Conservation (phyloP, 2,797 vertebrate genomes). For the Mus minutoides region DNA sequence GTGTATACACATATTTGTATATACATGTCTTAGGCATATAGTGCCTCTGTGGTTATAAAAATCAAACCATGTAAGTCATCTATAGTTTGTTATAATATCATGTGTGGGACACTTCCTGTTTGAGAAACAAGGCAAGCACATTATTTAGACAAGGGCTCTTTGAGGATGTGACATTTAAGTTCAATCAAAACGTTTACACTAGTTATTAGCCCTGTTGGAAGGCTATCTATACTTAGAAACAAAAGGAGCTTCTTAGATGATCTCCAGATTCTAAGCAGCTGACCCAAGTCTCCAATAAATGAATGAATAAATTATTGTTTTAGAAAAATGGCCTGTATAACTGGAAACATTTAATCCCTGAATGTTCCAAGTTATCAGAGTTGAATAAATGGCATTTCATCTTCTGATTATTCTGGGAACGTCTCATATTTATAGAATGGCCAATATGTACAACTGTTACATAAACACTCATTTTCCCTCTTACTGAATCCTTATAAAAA, state of each 20-base stretch:
- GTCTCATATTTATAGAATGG: conserved; percentile 60
- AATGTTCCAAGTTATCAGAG: conserved; percentile 48
- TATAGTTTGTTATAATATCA: neutral
- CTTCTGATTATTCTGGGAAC: conserved; percentile 53
- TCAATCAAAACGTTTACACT: conserved; percentile 41
- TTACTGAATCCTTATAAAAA: conserved; percentile 66
- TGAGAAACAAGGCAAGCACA: neutral
- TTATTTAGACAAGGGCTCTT: conserved; percentile 2
- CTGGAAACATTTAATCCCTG: conserved; percentile 44
- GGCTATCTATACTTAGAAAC: conserved; percentile 10
- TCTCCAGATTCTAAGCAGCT: conserved; percentile 17
- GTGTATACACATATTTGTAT: neutral
- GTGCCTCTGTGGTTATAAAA: neutral
- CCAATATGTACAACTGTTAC: conserved; percentile 44
- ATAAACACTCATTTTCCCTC: conserved; percentile 67
- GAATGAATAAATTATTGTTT: conserved; percentile 30
- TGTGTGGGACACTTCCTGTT: neutral
- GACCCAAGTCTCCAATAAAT: neutral
- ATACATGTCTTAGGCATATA: neutral
- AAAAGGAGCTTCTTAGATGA: neutral
- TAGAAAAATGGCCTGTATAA: conserved; percentile 40
- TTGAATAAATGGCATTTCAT: conserved; percentile 65
- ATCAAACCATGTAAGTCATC: neutral
- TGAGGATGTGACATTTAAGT: conserved; percentile 42
- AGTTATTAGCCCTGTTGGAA: neutral